Conservation (phyloP, 2,113 vertebrate genomes). For the Machaerirhynchus nigripectus region DNA sequence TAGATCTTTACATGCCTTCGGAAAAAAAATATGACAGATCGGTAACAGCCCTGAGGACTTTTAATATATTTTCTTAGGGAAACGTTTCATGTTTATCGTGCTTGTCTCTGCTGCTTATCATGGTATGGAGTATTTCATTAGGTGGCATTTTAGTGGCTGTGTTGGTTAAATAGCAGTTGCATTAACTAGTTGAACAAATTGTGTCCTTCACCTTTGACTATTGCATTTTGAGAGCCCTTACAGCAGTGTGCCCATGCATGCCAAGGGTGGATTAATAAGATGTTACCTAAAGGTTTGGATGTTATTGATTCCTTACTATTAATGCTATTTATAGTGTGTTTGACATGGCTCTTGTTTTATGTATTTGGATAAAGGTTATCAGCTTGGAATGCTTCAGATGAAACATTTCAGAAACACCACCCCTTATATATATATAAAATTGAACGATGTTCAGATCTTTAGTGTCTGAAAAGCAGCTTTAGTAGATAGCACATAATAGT, state of each 20-base stretch:
- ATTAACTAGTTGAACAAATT: slow-evolving; percentile 45
- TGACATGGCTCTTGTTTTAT: slow-evolving; percentile 8
- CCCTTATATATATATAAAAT: no score
- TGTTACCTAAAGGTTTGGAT: slow-evolving; percentile 40
- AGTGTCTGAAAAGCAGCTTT: background rate
- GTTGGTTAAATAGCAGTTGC: slow-evolving; percentile 32
- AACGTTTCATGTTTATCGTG: background rate
- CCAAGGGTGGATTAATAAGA: slow-evolving; percentile 39
- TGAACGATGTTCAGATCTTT: background rate
- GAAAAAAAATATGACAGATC: background rate
- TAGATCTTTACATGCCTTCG: background rate
- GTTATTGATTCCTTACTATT: slow-evolving; percentile 56
- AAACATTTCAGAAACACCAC: background rate
- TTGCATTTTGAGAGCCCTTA: background rate
- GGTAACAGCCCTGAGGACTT: background rate
- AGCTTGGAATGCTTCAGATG: background rate
- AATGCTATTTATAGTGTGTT: slow-evolving; percentile 33
- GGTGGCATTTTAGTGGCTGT: slow-evolving; percentile 26
- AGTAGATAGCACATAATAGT: background rate
- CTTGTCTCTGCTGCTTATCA: slow-evolving; percentile 24
- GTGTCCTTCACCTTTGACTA: slow-evolving; percentile 33
- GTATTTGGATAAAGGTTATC: slow-evolving; percentile 36
- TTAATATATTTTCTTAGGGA: background rate
- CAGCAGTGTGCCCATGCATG: background rate
- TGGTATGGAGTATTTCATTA: background rate